These are phyloP conservation scores for Tortricodes alternella DNA, from an alignment of 2,888 invertebrate genomes.

Conservation along the genomic window DNA sequence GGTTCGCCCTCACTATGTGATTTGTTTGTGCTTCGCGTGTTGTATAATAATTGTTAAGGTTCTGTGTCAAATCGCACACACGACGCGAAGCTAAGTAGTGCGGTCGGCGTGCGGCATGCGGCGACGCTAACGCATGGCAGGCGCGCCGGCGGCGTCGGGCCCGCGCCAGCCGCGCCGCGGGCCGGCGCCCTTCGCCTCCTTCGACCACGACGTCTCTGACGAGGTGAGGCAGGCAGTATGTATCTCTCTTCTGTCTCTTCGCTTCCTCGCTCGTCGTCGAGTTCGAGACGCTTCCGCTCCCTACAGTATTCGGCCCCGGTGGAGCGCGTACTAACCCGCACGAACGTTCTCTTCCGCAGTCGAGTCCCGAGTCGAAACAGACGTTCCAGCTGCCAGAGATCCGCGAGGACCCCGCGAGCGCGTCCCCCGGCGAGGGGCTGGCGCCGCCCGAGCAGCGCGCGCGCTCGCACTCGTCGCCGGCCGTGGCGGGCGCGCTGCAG, in stretches of 20 bases:
- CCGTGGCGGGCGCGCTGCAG: slow-evolving; percentile 56
- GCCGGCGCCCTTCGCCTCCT: slow-evolving; percentile 96
- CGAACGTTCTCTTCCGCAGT: slow-evolving; percentile 56
- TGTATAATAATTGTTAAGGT: too few relatives aligned
- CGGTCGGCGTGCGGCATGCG: slow-evolving; percentile 11
- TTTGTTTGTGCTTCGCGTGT: too few relatives aligned
- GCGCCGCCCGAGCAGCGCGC: slow-evolving; percentile 66
- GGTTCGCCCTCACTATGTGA: too few relatives aligned
- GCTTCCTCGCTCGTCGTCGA: slow-evolving; percentile 26
- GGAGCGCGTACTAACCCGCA: background rate
- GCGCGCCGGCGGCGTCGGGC: slow-evolving; percentile 40
- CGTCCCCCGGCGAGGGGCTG: slow-evolving; percentile 39
- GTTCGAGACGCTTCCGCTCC: slow-evolving; percentile 14
- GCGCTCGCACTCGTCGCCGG: slow-evolving; percentile 70
- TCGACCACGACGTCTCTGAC: slow-evolving; percentile 93
- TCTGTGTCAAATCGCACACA: too few relatives aligned
- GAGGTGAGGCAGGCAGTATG: slow-evolving; percentile 87
- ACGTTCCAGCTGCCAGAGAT: slow-evolving; percentile 81
- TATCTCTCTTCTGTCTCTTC: slow-evolving; percentile 63
- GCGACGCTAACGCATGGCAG: slow-evolving; percentile 36
- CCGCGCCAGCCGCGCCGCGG: slow-evolving; percentile 90
- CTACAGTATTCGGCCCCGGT: background rate
- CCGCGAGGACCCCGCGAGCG: slow-evolving; percentile 71
- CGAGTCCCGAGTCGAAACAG: slow-evolving; percentile 83
- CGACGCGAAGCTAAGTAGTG: too few relatives aligned